Percentiles rank a stretch among this genome's conserved stretches.
Evolutionary conservation across 92 coral and sea anemone genomes (phyloP).

Genomic region (Parazoanthus atlanticus): DNA sequence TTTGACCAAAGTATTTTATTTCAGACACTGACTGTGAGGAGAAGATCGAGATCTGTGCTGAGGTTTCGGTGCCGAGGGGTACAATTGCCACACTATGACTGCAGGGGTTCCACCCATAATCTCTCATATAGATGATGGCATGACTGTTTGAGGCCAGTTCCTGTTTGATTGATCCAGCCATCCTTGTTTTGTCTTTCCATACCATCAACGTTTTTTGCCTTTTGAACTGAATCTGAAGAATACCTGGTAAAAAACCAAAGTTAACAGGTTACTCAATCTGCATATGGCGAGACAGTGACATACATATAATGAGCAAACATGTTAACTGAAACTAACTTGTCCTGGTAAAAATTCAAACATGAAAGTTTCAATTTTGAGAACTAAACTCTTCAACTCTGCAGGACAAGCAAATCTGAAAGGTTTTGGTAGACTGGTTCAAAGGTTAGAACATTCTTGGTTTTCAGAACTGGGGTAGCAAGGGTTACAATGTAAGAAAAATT

Average conservation of each 20-base stretch:
- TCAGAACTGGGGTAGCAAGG: too few species aligned
- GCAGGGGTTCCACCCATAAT: neutral
- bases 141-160: neutral
- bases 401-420: too few species aligned
- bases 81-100: conserved; percentile 36
- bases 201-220: neutral
- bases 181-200: neutral
- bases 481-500: too few species aligned
- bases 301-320: too few species aligned
- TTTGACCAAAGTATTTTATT: conserved; percentile 31
- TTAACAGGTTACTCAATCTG: too few species aligned
- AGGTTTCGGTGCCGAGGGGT: neutral
- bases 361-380: too few species aligned
- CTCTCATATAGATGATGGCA: conserved; percentile 37
- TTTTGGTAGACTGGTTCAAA: too few species aligned
- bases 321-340: too few species aligned
- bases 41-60: neutral
- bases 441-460: too few species aligned
- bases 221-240: conserved; percentile 23
- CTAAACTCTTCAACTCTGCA: too few species aligned
- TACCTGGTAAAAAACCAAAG: neutral
- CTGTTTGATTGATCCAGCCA: neutral
- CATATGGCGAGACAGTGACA: too few species aligned
- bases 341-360: too few species aligned
- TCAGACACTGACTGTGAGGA: conserved; percentile 32